phyloP scores from a whole-genome alignment of 53 echinoderm and acorn worm genomes.

The Echinometra lucunter region DNA sequence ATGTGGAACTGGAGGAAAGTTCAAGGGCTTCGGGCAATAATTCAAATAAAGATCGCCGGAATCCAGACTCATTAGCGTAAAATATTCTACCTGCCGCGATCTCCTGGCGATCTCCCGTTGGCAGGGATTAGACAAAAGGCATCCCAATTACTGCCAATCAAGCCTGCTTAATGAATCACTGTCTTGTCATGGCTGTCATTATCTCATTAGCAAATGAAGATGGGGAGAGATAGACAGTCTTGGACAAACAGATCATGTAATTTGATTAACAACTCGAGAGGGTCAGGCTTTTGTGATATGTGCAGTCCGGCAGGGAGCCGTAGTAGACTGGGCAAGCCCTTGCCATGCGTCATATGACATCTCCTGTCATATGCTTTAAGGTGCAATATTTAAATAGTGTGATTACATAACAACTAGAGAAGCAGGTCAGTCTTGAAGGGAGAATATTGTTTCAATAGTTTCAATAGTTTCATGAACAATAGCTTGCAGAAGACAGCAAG shows the following conservation, averaged over 20 bases:
- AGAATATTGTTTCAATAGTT: neutral
- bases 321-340: conserved; percentile 30
- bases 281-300: neutral
- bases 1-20: neutral
- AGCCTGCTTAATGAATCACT: conserved; percentile 15
- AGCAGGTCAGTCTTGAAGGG: neutral
- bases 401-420: conserved; percentile 5
- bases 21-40: conserved; percentile 14
- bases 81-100: neutral
- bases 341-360: conserved; percentile 35
- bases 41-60: neutral
- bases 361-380: neutral
- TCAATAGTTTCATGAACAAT: too few species aligned
- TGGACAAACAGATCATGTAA: conserved; percentile 44
- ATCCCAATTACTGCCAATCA: conserved; percentile 61
- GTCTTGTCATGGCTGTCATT: conserved; percentile 55
- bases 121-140: neutral
- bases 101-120: neutral
- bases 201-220: conserved; percentile 60
- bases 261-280: conserved; percentile 9
- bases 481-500: too few species aligned
- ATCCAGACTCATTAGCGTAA: conserved; percentile 5
- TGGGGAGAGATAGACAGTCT: conserved; percentile 42
- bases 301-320: neutral
- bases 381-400: neutral